Conservation (phyloP, 2,113 vertebrate genomes). For the Podarcis cretensis region DNA sequence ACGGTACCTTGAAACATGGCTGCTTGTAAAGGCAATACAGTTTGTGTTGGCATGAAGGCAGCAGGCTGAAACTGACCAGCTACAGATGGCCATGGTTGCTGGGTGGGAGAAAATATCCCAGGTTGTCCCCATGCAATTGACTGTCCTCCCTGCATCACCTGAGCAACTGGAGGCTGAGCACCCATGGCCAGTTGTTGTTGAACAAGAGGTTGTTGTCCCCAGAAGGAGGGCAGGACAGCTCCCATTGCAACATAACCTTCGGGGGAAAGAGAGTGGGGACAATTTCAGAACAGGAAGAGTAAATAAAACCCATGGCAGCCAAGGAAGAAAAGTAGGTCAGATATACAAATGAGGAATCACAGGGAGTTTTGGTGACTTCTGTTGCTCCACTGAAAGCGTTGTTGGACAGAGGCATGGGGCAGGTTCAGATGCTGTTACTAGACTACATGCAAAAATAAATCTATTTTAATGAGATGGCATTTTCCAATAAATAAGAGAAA, state of each 20-base stretch:
- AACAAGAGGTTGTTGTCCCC: slow-evolving; percentile 95
- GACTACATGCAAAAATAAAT: not conserved
- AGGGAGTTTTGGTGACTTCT: not conserved
- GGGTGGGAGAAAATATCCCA: slow-evolving; percentile 92
- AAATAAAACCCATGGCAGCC: not conserved
- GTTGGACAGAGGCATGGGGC: not conserved
- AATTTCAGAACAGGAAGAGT: not conserved
- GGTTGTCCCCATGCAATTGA: slow-evolving; percentile 96
- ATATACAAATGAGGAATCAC: accelerated
- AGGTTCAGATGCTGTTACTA: not conserved
- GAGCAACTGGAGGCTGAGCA: slow-evolving; percentile 84
- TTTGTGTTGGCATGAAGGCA: slow-evolving; percentile 97
- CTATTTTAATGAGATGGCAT: not conserved
- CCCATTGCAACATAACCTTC: slow-evolving; percentile 99
- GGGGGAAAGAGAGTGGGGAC: slow-evolving; percentile 36
- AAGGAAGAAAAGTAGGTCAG: not conserved
- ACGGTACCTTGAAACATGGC: slow-evolving; percentile 95
- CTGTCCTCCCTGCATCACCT: slow-evolving; percentile 96
- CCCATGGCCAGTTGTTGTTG: slow-evolving; percentile 91
- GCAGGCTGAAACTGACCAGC: slow-evolving; percentile 93
- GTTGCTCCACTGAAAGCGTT: not conserved
- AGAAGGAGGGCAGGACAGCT: slow-evolving; percentile 93
- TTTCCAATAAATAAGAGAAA: not conserved
- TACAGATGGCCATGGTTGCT: slow-evolving; percentile 97
- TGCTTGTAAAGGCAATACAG: slow-evolving; percentile 94